A percentile compares a stretch with the other conserved stretches of the same genome.
Conservation (phyloP, 2,797 vertebrate genomes). For the Arctocebus calabarensis region DNA sequence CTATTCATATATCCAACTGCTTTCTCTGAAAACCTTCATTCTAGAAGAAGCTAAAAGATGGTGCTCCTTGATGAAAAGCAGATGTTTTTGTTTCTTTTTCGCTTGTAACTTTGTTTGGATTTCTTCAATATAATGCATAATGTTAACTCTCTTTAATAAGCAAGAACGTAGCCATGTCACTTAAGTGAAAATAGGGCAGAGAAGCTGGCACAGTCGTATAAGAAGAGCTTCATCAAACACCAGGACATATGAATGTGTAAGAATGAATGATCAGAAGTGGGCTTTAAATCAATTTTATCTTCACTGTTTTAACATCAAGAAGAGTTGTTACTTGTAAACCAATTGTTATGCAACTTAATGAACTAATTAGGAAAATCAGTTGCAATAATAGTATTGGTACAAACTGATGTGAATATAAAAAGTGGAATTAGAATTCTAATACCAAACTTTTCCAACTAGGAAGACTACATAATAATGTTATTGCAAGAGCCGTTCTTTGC, state of each 20-base stretch:
- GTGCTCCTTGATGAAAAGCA: constrained; percentile 83
- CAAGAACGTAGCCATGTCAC: constrained; percentile 78
- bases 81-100: constrained; percentile 85
- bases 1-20: constrained; percentile 11
- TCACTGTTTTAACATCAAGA: constrained; percentile 88
- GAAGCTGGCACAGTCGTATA: constrained; percentile 60
- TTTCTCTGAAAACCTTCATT: constrained; percentile 40
- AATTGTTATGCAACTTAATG: constrained; percentile 92
- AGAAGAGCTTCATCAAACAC: constrained; percentile 84
- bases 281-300: constrained; percentile 91
- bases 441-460: constrained; percentile 82
- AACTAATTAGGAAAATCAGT: constrained; percentile 91
- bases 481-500: constrained; percentile 72
- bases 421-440: constrained; percentile 88
- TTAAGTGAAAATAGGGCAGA: constrained; percentile 82
- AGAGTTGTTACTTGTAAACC: constrained; percentile 90
- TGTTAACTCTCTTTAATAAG: constrained; percentile 86
- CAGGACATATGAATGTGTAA: constrained; percentile 85
- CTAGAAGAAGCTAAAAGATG: constrained; percentile 24
- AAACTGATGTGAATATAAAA: constrained; percentile 91
- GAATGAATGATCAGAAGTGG: constrained; percentile 88
- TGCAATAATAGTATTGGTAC: constrained; percentile 89
- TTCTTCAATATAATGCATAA: constrained; percentile 78
- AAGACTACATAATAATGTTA: constrained; percentile 78
- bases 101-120: constrained; percentile 67